A percentile compares a stretch with the other conserved stretches of the same genome.
Evolutionary conservation across 2,888 invertebrate genomes (phyloP).

Genomic region (Dasypolia templi): DNA sequence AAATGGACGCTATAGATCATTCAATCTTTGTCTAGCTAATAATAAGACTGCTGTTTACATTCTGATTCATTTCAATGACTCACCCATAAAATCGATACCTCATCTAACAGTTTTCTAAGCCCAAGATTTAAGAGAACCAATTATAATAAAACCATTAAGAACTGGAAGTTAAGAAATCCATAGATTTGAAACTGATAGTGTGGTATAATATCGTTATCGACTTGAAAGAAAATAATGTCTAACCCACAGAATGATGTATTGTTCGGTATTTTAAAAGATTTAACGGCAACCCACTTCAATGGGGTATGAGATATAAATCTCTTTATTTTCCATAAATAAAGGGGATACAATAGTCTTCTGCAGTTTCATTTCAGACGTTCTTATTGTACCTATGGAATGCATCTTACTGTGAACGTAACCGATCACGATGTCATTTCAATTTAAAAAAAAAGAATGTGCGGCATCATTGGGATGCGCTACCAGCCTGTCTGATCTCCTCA

Average conservation of each 20-base stretch:
- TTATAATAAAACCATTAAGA: neutral
- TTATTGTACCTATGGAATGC: neutral
- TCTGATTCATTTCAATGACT: neutral
- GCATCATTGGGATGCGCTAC: too few relatives aligned
- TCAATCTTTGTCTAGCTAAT: neutral
- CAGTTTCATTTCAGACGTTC: neutral
- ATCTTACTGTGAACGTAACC: neutral
- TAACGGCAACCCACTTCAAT: conserved; percentile 11
- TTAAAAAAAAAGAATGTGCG: too few relatives aligned
- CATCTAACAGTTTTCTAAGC: neutral
- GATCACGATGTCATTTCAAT: too few relatives aligned
- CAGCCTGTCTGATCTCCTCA: neutral
- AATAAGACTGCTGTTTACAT: neutral
- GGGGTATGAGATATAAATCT: conserved; percentile 14
- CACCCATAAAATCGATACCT: neutral
- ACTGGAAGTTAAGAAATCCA: conserved; percentile 6
- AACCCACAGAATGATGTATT: conserved; percentile 19
- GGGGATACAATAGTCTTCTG: neutral
- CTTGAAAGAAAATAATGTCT: conserved; percentile 28
- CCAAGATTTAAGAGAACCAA: neutral
- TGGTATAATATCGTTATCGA: neutral
- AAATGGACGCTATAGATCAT: neutral
- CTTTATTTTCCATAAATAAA: conserved; percentile 7
- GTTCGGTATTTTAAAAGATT: conserved; percentile 26
- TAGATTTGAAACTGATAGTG: conserved; percentile 19